phyloP scores from a whole-genome alignment of 2,888 invertebrate species.

The Synanthedon tipuliformis region DNA sequence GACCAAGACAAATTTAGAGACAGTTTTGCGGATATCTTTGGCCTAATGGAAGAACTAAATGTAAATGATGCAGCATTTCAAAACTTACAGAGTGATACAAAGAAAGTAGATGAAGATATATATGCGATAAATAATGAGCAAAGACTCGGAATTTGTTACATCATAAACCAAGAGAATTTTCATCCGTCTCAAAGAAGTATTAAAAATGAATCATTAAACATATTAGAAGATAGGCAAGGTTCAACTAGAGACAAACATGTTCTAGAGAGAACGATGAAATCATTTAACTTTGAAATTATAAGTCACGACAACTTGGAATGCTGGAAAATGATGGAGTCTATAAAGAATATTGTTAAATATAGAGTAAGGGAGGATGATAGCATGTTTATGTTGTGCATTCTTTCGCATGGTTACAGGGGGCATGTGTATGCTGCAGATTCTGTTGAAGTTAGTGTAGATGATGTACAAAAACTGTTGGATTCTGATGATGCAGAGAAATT shows the following conservation, averaged over 20 bases:
- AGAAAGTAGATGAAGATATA: constrained; percentile 16
- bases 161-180: constrained; percentile 56
- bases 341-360: constrained; percentile 32
- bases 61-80: constrained; percentile 20
- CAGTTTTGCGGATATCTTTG: constrained; percentile 24
- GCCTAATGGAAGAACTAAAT: constrained; percentile 24
- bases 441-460: constrained; percentile 46
- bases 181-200: constrained; percentile 45
- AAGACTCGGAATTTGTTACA: constrained; percentile 47
- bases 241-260: constrained; percentile 35
- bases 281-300: constrained; percentile 44
- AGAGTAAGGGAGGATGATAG: constrained; percentile 38
- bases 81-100: constrained; percentile 37
- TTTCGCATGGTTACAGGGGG: constrained; percentile 55
- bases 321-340: constrained; percentile 33
- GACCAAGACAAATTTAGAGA: constrained; percentile 1
- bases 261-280: constrained; percentile 39
- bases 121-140: constrained; percentile 44
- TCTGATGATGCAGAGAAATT: constrained; percentile 33
- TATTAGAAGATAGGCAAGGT: constrained; percentile 32
- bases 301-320: constrained; percentile 34
- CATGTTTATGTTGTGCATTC: constrained; percentile 52
- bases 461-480: constrained; percentile 47
- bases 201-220: constrained; percentile 16
- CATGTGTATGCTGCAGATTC: constrained; percentile 55